Conservation (phyloP, 2,888 invertebrate genomes). For the Mesorhabditis sp. region DNA sequence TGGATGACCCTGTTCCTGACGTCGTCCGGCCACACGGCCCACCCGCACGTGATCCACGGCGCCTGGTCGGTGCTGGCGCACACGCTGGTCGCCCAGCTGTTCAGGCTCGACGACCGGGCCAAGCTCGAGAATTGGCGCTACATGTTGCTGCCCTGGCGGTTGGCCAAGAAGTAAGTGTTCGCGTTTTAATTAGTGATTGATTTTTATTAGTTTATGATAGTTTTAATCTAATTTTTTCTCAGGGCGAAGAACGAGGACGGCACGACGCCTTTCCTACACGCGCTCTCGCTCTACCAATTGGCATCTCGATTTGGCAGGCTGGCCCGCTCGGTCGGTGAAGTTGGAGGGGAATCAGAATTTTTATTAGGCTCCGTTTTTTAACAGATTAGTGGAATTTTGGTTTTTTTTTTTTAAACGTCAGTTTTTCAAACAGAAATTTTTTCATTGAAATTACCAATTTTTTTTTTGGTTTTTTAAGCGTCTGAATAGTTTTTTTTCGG, state of each 20-base stretch:
- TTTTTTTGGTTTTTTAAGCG: no score
- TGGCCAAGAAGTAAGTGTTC: background rate
- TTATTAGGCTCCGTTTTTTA: no score
- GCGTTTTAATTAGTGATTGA: no score
- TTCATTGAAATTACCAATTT: no score
- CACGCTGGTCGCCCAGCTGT: constrained; percentile 20
- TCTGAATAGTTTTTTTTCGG: no score
- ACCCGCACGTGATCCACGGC: constrained; percentile 17
- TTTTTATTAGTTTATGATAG: background rate
- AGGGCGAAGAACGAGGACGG: background rate
- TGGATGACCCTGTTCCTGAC: constrained; percentile 15
- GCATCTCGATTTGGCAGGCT: constrained; percentile 27
- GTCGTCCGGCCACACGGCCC: constrained; percentile 12
- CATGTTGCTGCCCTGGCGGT: background rate
- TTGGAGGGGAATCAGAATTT: no score
- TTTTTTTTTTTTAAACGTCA: no score
- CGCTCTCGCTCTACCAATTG: constrained; percentile 28
- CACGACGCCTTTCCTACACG: constrained; percentile 27
- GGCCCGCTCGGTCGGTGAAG: no score
- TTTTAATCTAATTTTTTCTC: background rate
- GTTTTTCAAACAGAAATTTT: no score
- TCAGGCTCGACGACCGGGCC: constrained; percentile 18
- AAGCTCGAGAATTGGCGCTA: constrained; percentile 29
- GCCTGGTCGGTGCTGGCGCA: constrained; percentile 36
- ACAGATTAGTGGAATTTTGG: no score